Base-by-base conservation (phyloP, 2,797 vertebrate species). In the Lutjanus campechanus region DNA sequence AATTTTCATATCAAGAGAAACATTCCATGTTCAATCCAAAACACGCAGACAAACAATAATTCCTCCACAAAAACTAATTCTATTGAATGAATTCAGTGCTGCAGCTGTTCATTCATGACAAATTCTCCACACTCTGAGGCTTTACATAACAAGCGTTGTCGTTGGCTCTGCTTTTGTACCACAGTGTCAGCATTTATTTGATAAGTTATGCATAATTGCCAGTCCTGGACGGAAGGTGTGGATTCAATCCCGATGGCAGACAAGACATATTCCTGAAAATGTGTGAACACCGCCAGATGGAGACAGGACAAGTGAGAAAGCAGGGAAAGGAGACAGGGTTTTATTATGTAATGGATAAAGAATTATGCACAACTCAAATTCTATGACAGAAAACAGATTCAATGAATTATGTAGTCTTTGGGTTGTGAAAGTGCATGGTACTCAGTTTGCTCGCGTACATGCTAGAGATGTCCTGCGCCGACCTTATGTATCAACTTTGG, bases 141-240 rank as follows among this genome's bases (percentile, higher is more conserved):
- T 43, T 68, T 41, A 62, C 41, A 40, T 36, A 74, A 77, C 44
- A 53, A 20, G 12, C 16, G 43, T 55, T 25, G 50, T 67, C 0
- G 1, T 3, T 49, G 47, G 13, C 59, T 75, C 20, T 29, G 68
- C 53, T 51, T 1, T 75, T 29, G 20, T 13, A 16, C 17, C 50
- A 22, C 50, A 11, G 53, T 11, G 55, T 75, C 60, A 64, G 60
- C 41, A 2, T 77, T 53, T 63, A 59, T 59, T 62, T 60, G 49
- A 62, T 46, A 41, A 77, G 8, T 60, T 71, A 64, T 71, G 44
- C 60, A 82, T 69, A 46, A 61, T 76, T 51, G 10, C 16, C 0
- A 46, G 62, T 53, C 76, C 62, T 63, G 63, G 59, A 46, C 3
- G 1, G 40, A 77, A 80, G 63, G 70, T 64, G 73, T 71, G 67